Evolutionary conservation across 2,113 vertebrate species (phyloP), one percentile per base, ranked within the genome.

Genomic region (Otis tarda): DNA sequence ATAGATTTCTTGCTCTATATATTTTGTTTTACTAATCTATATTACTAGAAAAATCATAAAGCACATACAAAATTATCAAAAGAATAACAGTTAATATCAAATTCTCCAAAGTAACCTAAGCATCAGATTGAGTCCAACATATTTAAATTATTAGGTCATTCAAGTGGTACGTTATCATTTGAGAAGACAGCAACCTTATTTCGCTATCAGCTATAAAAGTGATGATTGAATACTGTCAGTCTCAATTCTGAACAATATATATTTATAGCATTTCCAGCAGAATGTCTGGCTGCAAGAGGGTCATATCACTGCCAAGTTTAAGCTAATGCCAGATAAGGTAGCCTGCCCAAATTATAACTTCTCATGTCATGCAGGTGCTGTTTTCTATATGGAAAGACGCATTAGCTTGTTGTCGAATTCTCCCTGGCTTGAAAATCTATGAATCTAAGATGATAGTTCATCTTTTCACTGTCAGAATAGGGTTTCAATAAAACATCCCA

Each of bases 161-260:
- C 27, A 89, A 71, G 24, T 59, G 22, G 25, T 93, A 57, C 28
- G 33, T 75, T 89, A 69, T 73, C 33, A 84, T 61, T 71, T 73
- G 53, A 68, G 53, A 95, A 83, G 56, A 88, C 35, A 92, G 68
- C 28, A 93, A 83, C 17, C 27, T 90, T 92, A 68, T 89, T 90
- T 87, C 64, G 78, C 56, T 77, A 78, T 90, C 64, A 93, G 35
- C 64, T 64, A 41, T 86, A 89, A 93, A 90, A 94, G 17, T 86
- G 86, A 94, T 86, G 88, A 93, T 49, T 83, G 18, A 95, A 49
- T 81, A 69, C 60, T 92, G 90, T 87, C 87, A 96, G 22, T 89
- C 60, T 93, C 56, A 67, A 41, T 89, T 90, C 39, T 74, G 65
- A 94, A 75, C 17, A 69, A 73, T 77, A 87, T 83, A 83, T 84